Evolutionary conservation across 1,140 invertebrate genomes (phyloP).

Genomic region (Fopius arisanus): DNA sequence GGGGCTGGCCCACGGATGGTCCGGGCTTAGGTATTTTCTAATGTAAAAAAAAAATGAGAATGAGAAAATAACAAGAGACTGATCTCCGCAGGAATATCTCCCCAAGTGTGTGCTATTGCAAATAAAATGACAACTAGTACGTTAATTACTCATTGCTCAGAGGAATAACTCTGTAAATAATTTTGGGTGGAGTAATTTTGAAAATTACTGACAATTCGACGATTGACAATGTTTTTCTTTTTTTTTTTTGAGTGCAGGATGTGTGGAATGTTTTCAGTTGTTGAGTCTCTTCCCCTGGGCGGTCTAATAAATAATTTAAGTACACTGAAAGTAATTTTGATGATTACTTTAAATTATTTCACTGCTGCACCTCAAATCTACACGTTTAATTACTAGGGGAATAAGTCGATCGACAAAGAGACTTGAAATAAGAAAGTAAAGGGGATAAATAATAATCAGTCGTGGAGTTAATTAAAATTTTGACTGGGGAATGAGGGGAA

Average conservation of each 20-base stretch:
- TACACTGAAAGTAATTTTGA: neutral
- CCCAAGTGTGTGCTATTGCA: neutral
- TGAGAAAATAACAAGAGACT: conserved; percentile 13
- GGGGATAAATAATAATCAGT: neutral
- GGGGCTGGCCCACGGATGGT: conserved; percentile 19
- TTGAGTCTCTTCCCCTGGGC: neutral
- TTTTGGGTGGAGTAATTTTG: conserved; percentile 1
- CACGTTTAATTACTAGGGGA: neutral
- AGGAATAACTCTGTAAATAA: neutral
- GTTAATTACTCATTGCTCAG: neutral
- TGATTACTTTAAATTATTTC: neutral
- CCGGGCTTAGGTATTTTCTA: neutral
- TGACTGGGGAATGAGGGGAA: neutral
- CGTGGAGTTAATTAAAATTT: neutral
- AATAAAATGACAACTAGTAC: neutral
- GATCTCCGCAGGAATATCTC: conserved; percentile 18
- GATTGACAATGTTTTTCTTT: neutral
- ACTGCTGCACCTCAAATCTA: neutral
- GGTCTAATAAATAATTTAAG: neutral
- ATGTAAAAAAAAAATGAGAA: neutral
- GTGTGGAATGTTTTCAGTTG: neutral
- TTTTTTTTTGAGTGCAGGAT: neutral
- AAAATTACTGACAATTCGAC: neutral
- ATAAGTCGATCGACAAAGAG: neutral
- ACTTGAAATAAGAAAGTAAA: neutral